Percentiles rank a stretch among this genome's conserved stretches.
Evolutionary conservation across 2,888 invertebrate species (phyloP).

Genomic region (Itoplectis maculator): DNA sequence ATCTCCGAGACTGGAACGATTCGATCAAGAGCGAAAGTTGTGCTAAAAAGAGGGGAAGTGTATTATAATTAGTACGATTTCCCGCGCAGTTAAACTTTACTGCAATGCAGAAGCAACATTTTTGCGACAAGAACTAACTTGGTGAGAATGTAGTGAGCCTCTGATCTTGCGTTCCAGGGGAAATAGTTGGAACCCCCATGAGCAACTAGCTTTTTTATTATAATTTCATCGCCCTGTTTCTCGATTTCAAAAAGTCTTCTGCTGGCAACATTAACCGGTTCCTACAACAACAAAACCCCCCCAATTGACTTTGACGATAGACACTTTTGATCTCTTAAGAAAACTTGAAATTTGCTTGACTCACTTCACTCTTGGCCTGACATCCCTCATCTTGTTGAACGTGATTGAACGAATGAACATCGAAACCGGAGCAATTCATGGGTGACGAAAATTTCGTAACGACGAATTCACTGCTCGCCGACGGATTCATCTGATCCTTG

Average conservation of each 20-base stretch:
- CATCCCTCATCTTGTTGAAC: constrained; percentile 73
- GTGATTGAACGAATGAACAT: constrained; percentile 75
- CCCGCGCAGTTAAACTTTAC: not conserved
- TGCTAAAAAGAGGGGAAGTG: constrained; percentile 73
- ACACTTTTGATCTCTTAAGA: not conserved
- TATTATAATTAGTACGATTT: not conserved
- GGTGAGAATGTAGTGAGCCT: constrained; percentile 81
- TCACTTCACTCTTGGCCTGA: constrained; percentile 70
- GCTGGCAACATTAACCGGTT: constrained; percentile 71
- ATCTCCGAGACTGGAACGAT: constrained; percentile 69
- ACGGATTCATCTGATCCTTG: constrained; percentile 50
- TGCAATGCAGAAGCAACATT: too few species aligned
- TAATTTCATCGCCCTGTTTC: constrained; percentile 67
- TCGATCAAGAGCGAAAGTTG: constrained; percentile 80
- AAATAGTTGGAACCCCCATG: constrained; percentile 76
- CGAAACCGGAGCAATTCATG: constrained; percentile 75
- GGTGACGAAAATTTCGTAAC: constrained; percentile 81
- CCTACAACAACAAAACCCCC: too few species aligned
- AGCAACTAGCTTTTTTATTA: constrained; percentile 75
- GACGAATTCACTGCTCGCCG: constrained; percentile 70
- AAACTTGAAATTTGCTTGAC: constrained; percentile 14
- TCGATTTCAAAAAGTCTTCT: constrained; percentile 73
- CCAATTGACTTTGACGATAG: too few species aligned
- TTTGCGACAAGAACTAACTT: constrained; percentile 76
- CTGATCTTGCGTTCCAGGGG: constrained; percentile 79